Base-by-base conservation (phyloP, 2,797 vertebrate genomes). In the Melopsittacus undulatus region DNA sequence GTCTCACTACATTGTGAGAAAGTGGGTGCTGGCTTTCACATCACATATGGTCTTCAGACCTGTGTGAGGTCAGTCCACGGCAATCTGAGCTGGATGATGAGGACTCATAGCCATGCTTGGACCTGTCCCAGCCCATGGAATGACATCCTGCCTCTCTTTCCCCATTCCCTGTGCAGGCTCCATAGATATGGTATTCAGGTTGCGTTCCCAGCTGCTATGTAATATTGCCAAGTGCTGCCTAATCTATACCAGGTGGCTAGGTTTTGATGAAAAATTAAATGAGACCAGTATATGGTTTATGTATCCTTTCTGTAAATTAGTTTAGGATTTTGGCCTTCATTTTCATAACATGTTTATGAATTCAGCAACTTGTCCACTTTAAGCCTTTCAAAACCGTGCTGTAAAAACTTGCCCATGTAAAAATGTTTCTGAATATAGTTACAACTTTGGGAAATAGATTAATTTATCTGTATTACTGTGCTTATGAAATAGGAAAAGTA, bases 181-280 rank as follows among this genome's bases (percentile, higher is more conserved):
- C 3, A 1, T 72, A 67, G 62, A 34, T 70, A 43, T 19, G 30
- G 18, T 69, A 22, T 81, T 79, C 52, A 32, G 1, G 5, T 87
- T 68, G 13, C 19, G 29, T 76, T 93, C 68, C 38, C 54, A 85
- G 9, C 24, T 62, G 59, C 86, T 94, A 19, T 63, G 67, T 64
- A 40, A 51, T 59, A 51, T 62, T 89, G 69, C 73, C 26, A 30
- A 85, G 46, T 38, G 48, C 62, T 79, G 68, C 63, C 78, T 97
- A 95, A 95, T 94, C 83, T 81, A 7, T 84, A 89, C 91, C 94
- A 97, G 91, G 78, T 94, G 89, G 59, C 67, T 83, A 59, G n/a
- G 24, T 73, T 92, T 84, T 72, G 81, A 82, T 92, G 77, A 91
- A 89, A 92, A 87, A 79, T 79, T 94, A 83, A 92, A 87, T 73